phyloP scores from a whole-genome alignment of 1,140 invertebrate genomes.

The Neodiprion virginianus region DNA sequence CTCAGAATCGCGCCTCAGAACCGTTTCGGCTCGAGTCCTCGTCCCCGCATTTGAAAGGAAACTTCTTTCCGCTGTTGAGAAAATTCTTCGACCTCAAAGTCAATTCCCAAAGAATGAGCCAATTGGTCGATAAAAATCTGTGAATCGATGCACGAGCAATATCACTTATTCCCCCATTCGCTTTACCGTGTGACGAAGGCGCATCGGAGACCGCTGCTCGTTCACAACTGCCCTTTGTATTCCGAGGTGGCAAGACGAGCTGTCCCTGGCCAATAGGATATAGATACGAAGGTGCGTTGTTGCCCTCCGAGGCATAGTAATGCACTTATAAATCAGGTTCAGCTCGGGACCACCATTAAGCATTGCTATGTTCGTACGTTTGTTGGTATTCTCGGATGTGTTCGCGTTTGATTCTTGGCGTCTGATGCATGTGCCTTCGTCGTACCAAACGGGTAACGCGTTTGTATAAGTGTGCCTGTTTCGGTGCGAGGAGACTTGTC shows the following conservation, averaged over 20 bases:
- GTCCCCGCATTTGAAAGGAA: neutral
- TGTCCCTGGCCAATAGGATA: conserved; percentile 33
- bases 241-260: neutral
- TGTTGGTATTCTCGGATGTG: conserved; percentile 60
- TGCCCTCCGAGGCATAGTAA: conserved; percentile 48
- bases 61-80: too few species aligned
- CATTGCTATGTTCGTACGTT: conserved; percentile 64
- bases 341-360: conserved; percentile 63
- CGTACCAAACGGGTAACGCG: conserved; percentile 34
- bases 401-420: conserved; percentile 58
- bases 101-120: too few species aligned
- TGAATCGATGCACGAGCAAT: too few species aligned
- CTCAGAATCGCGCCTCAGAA: neutral
- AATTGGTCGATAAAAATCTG: too few species aligned
- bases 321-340: conserved; percentile 65
- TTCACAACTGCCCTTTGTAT: neutral
- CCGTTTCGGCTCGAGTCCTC: neutral
- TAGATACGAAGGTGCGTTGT: conserved; percentile 24
- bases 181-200: too few species aligned
- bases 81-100: too few species aligned
- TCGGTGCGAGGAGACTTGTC: conserved; percentile 61
- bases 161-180: too few species aligned
- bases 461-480: conserved; percentile 40
- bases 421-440: conserved; percentile 41
- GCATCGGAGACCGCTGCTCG: too few species aligned